Percentiles rank a stretch among this genome's conserved stretches.
These are phyloP conservation scores for Trichomalopsis sarcophagae DNA, from an alignment of 1,140 invertebrate genomes.

Conservation along the genomic window DNA sequence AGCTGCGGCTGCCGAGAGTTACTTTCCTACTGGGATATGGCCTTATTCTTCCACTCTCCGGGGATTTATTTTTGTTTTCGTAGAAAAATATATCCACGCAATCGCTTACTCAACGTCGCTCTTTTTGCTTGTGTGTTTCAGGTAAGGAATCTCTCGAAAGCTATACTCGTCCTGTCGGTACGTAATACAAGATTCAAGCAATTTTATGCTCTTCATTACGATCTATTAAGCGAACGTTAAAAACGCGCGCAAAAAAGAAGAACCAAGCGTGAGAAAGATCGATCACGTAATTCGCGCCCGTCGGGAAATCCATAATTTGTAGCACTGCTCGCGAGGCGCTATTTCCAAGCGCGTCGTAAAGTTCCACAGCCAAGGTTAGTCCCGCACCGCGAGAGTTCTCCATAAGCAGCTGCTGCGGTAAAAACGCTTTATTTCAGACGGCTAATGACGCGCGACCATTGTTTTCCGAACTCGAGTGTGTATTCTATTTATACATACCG, in stretches of 20 bases:
- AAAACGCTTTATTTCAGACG: slow-evolving; percentile 22
- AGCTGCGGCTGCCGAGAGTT: neutral
- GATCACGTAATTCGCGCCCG: slow-evolving; percentile 22
- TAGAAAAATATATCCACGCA: neutral
- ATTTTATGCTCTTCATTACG: neutral
- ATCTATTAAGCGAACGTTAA: neutral
- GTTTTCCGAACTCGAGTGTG: neutral
- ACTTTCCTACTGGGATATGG: neutral
- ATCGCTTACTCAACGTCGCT: neutral
- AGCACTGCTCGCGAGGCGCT: slow-evolving; percentile 25
- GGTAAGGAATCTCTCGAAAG: slow-evolving; percentile 16
- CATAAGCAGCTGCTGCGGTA: neutral
- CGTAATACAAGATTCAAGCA: neutral
- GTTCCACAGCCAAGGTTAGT: slow-evolving; percentile 18
- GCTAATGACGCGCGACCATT: slow-evolving; percentile 8
- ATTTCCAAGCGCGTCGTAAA: slow-evolving; percentile 31
- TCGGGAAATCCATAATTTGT: slow-evolving; percentile 34
- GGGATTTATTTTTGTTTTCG: too few species aligned
- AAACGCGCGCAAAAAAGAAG: neutral
- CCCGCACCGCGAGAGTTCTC: neutral
- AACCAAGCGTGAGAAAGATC: slow-evolving; percentile 7
- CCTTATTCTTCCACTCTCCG: too few species aligned
- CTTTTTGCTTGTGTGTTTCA: slow-evolving; percentile 10
- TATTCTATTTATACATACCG: neutral
- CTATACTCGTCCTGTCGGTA: neutral